Evolutionary conservation across 2,888 invertebrate species (phyloP), one percentile per base, ranked within the genome.

Genomic region (Microplitis deprimator): DNA sequence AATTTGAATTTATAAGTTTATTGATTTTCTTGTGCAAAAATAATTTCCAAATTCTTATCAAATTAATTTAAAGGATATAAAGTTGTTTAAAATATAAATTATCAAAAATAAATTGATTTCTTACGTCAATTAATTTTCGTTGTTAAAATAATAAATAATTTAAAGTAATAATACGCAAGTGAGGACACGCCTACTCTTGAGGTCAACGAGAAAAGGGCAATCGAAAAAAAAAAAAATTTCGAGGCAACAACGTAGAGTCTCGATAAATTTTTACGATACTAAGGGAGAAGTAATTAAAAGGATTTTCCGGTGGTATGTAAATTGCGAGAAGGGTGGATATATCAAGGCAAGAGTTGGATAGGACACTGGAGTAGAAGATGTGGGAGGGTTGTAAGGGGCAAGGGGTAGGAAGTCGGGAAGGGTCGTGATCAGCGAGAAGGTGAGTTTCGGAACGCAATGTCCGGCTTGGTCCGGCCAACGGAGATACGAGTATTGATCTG

Each of bases 401-500:
- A 78, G 71, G 68, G 39, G 72, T 74, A 75, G 13, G 68, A 38
- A 7, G 50, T 16, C 13, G 38, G 62, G 82, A 81, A 82, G 83
- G 83, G 79, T 83, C 79, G 82, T 82, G 83, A 84, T 84, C 83
- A 84, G 83, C 73, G 76, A 81, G 83, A 84, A 85, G 85, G 87
- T 84, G 84, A 87, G 84, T 85, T 87, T 88, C 82, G 85, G 84
- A 87, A 88, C 88, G 87, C 87, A 86, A 88, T 89, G 89, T 89
- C 89, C 89, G 86, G 89, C 86, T 84, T 88, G 88, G 89, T 89
- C 89, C 89, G 87, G 89, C 87, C 85, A 81, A 84, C 85, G 86
- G 87, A 89, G 88, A 89, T 89, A 87, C 89, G 88, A 89, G 89
- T 89, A 89, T 89, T 89, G 89, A 89, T 89, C 89, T 89, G 83